phyloP scores from a whole-genome alignment of 1,140 invertebrate species.

The Zaprionus tsacasi region DNA sequence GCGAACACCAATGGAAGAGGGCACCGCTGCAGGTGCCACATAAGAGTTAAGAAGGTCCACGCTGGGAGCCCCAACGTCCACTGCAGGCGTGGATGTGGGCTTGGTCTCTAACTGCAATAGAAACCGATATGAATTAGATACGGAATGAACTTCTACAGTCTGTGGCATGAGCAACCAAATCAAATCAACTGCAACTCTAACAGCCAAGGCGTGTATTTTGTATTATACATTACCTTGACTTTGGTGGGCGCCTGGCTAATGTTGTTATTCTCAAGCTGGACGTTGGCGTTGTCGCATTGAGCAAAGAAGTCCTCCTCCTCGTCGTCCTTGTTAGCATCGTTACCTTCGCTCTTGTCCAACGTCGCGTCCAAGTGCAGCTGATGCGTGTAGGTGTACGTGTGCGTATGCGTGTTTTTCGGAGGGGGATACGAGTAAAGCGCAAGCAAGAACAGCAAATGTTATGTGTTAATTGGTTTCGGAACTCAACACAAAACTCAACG shows the following conservation, averaged over 20 bases:
- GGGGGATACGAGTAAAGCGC: constrained; percentile 23
- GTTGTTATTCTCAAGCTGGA: constrained; percentile 67
- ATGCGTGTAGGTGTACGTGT: constrained; percentile 22
- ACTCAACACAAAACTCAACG: constrained; percentile 15
- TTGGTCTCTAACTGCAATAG: constrained; percentile 62
- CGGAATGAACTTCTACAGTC: background rate
- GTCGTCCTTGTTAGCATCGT: constrained; percentile 66
- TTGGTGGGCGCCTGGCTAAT: constrained; percentile 33
- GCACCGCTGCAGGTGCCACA: constrained; percentile 48
- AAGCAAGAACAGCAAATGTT: constrained; percentile 40
- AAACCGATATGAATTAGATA: background rate
- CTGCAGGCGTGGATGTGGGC: constrained; percentile 34
- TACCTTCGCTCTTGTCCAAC: constrained; percentile 83
- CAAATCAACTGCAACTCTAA: constrained; percentile 16
- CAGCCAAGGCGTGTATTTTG: constrained; percentile 34
- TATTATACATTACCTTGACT: constrained; percentile 39
- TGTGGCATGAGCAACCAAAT: background rate
- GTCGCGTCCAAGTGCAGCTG: constrained; percentile 87
- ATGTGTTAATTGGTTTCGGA: constrained; percentile 43
- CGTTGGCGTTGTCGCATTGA: constrained; percentile 86
- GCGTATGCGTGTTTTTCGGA: constrained; percentile 3
- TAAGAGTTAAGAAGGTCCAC: constrained; percentile 83
- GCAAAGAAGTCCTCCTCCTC: constrained; percentile 93
- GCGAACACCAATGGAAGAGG: constrained; percentile 87
- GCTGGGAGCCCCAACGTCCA: constrained; percentile 72